These are phyloP conservation scores for Hyperopisus bebe DNA, from an alignment of 2,113 vertebrate genomes.

Conservation along the genomic window DNA sequence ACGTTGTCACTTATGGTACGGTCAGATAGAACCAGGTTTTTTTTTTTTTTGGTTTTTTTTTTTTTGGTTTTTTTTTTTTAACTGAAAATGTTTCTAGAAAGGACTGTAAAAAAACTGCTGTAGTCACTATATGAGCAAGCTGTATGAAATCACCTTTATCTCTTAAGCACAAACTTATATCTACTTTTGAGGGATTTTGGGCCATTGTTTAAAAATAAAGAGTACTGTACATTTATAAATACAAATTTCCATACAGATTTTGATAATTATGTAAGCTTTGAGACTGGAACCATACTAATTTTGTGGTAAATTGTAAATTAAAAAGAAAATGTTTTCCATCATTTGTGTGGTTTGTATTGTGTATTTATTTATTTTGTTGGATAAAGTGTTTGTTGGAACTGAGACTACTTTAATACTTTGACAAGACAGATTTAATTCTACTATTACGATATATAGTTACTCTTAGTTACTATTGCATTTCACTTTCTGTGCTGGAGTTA, in stretches of 20 bases:
- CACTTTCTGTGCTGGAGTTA: neutral
- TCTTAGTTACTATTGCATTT: neutral
- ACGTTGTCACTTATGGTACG: slow-evolving; percentile 65
- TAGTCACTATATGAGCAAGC: slow-evolving; percentile 58
- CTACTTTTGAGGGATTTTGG: slow-evolving; percentile 62
- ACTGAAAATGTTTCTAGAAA: slow-evolving; percentile 54
- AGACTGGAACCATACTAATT: slow-evolving; percentile 60
- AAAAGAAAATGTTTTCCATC: slow-evolving; percentile 57
- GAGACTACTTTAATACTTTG: neutral
- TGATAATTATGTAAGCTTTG: slow-evolving; percentile 61
- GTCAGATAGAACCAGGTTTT: slow-evolving; percentile 52
- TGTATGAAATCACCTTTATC: slow-evolving; percentile 58
- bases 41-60: slow-evolving; percentile 46
- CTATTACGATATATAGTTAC: neutral
- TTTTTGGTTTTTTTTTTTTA: slow-evolving; percentile 47
- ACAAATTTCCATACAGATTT: slow-evolving; percentile 59
- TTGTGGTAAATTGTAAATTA: slow-evolving; percentile 66
- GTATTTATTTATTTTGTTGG: neutral
- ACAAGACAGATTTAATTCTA: neutral
- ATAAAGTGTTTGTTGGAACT: neutral
- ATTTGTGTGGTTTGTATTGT: slow-evolving; percentile 27
- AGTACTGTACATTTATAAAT: slow-evolving; percentile 69
- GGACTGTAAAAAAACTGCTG: slow-evolving; percentile 55
- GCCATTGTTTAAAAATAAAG: slow-evolving; percentile 53
- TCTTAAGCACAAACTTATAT: slow-evolving; percentile 65